These are phyloP conservation scores for Thecophora atra DNA, from an alignment of 2,888 invertebrate species.

Conservation along the genomic window DNA sequence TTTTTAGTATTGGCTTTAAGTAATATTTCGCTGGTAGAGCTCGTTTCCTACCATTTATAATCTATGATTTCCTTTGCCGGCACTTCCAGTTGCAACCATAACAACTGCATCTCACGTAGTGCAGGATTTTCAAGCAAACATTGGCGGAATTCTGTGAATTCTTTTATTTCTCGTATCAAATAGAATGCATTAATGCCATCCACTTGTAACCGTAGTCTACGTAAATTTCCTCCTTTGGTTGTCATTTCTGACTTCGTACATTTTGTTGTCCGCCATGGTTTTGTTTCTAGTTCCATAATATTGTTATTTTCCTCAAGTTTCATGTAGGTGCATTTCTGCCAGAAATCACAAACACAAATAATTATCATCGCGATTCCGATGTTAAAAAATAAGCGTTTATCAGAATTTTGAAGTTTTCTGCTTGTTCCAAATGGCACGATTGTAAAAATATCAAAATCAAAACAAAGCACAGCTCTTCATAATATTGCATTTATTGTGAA, in stretches of 20 bases:
- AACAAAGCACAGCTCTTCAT: too few species aligned
- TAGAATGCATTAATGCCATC: constrained; percentile 56
- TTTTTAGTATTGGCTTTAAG: neutral
- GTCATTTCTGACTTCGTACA: neutral
- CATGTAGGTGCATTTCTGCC: constrained; percentile 51
- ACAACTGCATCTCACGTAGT: constrained; percentile 46
- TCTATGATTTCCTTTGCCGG: constrained; percentile 74
- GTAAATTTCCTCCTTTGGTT: constrained; percentile 27
- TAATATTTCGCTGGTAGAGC: too few species aligned
- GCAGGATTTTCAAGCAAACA: constrained; percentile 43
- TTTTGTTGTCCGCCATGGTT: neutral
- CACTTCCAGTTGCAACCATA: constrained; percentile 68
- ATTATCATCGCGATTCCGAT: constrained; percentile 53
- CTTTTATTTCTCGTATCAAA: constrained; percentile 53
- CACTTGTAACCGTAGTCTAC: constrained; percentile 47
- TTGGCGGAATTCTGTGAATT: constrained; percentile 49
- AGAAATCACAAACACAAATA: constrained; percentile 58
- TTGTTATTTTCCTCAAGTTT: constrained; percentile 39
- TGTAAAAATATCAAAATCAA: too few species aligned
- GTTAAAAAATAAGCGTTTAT: neutral
- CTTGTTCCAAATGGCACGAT: too few species aligned
- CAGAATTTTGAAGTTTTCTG: neutral
- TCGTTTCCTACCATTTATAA: constrained; percentile 72
- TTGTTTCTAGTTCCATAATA: neutral
- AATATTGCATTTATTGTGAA: too few species aligned